Evolutionary conservation across 2,797 vertebrate genomes (phyloP).

Genomic region (Zenarchopterus dispar): DNA sequence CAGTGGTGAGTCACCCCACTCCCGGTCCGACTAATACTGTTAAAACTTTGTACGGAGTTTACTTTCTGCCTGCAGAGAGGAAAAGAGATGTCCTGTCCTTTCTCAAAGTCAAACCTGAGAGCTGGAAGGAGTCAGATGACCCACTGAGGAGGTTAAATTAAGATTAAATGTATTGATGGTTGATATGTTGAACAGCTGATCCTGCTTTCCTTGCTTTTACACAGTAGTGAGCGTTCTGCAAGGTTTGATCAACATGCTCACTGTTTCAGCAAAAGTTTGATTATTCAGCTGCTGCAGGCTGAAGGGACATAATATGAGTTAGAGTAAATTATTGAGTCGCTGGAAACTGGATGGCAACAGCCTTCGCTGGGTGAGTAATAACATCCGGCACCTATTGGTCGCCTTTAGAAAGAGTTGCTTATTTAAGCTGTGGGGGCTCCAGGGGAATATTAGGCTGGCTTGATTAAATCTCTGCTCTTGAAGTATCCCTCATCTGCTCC

Average conservation of each 20-base stretch:
- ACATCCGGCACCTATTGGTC: constrained; percentile 19
- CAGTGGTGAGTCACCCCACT: constrained; percentile 26
- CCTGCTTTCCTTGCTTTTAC: constrained; percentile 7
- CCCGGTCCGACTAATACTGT: constrained; percentile 11
- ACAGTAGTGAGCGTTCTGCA: background rate
- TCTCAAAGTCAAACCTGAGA: constrained; percentile 5
- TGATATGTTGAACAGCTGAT: constrained; percentile 19
- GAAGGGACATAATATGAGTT: constrained; percentile 50
- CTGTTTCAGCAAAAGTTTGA: constrained; percentile 36
- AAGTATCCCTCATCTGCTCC: constrained; percentile 41
- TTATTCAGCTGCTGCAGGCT: constrained; percentile 48
- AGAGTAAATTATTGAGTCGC: constrained; percentile 60
- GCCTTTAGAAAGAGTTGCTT: constrained; percentile 46
- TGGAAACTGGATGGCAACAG: constrained; percentile 40
- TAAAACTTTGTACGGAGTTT: constrained; percentile 18
- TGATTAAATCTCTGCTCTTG: constrained; percentile 60
- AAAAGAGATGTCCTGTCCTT: background rate
- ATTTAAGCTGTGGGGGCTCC: constrained; percentile 54
- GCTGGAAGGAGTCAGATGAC: background rate
- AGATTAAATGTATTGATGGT: background rate
- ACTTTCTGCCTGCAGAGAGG: background rate
- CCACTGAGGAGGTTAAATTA: background rate
- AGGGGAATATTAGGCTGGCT: constrained; percentile 49
- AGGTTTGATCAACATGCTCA: constrained; percentile 10
- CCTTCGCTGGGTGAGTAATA: background rate